Evolutionary conservation across 1,140 invertebrate species (phyloP), one percentile per base, ranked within the genome.

Genomic region (Aethina tumida): DNA sequence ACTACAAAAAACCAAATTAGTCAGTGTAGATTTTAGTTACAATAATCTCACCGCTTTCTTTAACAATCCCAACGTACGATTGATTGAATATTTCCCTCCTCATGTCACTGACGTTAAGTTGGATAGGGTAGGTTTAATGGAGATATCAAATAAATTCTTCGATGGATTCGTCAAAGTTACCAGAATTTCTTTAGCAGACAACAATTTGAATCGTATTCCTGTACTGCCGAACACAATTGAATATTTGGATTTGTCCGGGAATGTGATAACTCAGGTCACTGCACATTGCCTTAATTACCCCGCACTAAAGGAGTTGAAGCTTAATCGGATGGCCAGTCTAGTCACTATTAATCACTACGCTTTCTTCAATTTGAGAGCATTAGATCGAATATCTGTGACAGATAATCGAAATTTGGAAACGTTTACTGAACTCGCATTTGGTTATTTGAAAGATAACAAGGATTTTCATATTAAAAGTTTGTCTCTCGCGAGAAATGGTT

Each of bases 201-300:
- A 62, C 44, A 33, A 22, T 14, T 49, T 62, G 6, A 21, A 32
- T 4, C 35, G 47, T 12, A 41, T 60, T 7, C 58, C 59, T 13
- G 14, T 28, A 7, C 17, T 60, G 2, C 48, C 58, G 5, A 40
- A 41, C 12, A 40, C 37, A 15, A 5, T 60, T 9, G 45, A 52
- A 27, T 47, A 50, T 22, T 38, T 60, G 14, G 60, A 62, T 43
- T 37, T 62, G 20, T 62, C 60, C 14, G 58, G 58, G 8, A 58
- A 52, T 21, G 31, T 50, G 32, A 39, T 62, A 1, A 49, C 34
- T 6, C 45, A 32, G 7, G 15, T 62, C 12, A 37, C 48, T 9
- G 48, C 47, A 0, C 50, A 44, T 35, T 39, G 57, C 42, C 39
- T 62, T 6, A 48, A 47, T 24, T 60, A 58, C 25, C 35, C 45